Conservation (phyloP, 2,888 invertebrate genomes). For the Lasioglossum morio region DNA sequence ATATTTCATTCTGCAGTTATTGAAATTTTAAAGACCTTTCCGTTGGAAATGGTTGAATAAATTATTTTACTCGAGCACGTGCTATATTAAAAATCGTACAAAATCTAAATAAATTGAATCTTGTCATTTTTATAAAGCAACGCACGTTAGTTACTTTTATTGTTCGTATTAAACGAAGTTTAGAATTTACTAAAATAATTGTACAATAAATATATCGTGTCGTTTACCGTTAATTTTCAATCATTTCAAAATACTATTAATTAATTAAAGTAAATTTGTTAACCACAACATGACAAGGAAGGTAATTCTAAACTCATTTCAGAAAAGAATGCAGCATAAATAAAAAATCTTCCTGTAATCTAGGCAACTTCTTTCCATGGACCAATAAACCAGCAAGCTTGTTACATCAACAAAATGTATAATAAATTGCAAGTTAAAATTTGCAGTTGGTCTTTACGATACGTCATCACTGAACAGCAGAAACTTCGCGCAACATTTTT, state of each 20-base stretch:
- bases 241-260: not conserved
- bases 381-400: not conserved
- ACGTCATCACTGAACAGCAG: not conserved
- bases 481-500: not conserved
- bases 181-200: too few species aligned
- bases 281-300: not conserved
- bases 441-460: not conserved
- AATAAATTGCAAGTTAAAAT: not conserved
- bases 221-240: not conserved
- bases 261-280: not conserved
- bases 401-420: not conserved
- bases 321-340: not conserved
- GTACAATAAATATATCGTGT: too few species aligned
- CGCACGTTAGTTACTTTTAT: too few species aligned
- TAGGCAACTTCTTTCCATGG: not conserved
- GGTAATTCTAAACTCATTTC: not conserved
- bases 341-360: not conserved
- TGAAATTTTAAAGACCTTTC: too few species aligned
- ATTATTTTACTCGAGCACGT: too few species aligned
- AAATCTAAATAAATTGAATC: too few species aligned
- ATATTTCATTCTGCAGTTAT: too few species aligned
- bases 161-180: too few species aligned
- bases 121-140: too few species aligned
- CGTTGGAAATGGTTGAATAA: too few species aligned
- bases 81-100: too few species aligned